Evolutionary conservation across 2,797 vertebrate species (phyloP).

Genomic region (Alauda arvensis): DNA sequence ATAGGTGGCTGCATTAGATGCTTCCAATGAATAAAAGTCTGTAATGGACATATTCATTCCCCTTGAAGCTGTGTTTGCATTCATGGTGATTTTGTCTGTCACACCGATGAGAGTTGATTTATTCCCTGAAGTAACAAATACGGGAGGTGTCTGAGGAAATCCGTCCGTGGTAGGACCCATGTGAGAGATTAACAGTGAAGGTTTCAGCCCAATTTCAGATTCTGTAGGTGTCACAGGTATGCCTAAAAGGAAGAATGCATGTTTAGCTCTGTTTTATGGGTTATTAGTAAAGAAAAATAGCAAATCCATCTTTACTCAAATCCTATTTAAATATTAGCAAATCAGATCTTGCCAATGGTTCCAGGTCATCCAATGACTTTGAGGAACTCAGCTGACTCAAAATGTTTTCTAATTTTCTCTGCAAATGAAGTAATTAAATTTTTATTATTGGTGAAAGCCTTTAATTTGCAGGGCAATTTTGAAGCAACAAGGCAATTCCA

Average conservation of each 20-base stretch:
- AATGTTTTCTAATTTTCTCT: not conserved
- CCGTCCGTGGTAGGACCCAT: not conserved
- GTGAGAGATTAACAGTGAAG: conserved; percentile 9
- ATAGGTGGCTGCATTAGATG: not conserved
- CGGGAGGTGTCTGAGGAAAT: conserved; percentile 18
- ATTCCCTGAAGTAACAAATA: conserved; percentile 11
- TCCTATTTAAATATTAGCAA: not conserved
- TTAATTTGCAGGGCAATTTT: not conserved
- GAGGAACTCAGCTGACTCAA: not conserved
- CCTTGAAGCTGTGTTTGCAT: not conserved
- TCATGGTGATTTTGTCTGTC: not conserved
- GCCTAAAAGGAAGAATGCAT: conserved; percentile 59
- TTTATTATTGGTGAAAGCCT: not conserved
- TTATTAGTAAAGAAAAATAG: not conserved
- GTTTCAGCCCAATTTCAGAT: conserved; percentile 3
- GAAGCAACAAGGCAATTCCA: not conserved
- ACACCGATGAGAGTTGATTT: not conserved
- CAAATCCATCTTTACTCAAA: not conserved
- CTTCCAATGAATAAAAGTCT: conserved; percentile 15
- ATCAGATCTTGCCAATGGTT: not conserved
- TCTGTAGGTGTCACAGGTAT: conserved; percentile 65
- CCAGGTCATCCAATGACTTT: not conserved
- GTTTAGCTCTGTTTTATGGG: not conserved
- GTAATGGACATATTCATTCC: conserved; percentile 2
- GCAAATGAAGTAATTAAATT: not conserved